Percentiles rank a stretch among this genome's conserved stretches.
Evolutionary conservation across 2,797 vertebrate genomes (phyloP).

Genomic region (Xenentodon cancila): DNA sequence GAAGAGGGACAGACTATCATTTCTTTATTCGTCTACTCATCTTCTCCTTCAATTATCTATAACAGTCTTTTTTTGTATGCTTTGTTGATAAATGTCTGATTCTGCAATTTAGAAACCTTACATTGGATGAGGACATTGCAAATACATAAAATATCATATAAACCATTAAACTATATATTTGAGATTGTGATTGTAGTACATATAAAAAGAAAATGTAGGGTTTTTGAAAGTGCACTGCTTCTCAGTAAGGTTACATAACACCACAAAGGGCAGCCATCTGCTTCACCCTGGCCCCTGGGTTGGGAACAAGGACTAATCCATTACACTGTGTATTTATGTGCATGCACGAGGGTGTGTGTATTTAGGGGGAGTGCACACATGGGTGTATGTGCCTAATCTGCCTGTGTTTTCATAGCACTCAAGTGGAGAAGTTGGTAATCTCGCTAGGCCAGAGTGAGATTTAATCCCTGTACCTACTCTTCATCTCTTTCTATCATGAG

Average conservation of each 20-base stretch:
- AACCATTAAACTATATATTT: background rate
- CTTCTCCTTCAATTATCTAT: background rate
- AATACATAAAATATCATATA: background rate
- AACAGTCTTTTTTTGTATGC: background rate
- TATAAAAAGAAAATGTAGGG: slow-evolving; percentile 1
- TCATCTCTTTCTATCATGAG: slow-evolving; percentile 38
- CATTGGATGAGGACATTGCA: background rate
- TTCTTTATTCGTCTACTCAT: slow-evolving; percentile 10
- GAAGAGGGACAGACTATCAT: slow-evolving; percentile 35
- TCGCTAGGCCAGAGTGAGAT: slow-evolving; percentile 56
- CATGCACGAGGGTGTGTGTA: slow-evolving; percentile 3
- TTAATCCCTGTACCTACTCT: slow-evolving; percentile 66
- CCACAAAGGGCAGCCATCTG: slow-evolving; percentile 78
- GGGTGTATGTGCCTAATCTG: slow-evolving; percentile 55
- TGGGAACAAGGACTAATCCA: slow-evolving; percentile 70
- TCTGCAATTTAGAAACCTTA: background rate
- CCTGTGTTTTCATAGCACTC: slow-evolving; percentile 61
- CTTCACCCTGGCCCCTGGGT: slow-evolving; percentile 58
- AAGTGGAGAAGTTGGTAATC: slow-evolving; percentile 71
- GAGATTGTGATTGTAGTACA: background rate
- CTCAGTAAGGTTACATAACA: slow-evolving; percentile 71
- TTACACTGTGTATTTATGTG: slow-evolving; percentile 50
- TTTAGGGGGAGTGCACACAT: slow-evolving; percentile 20
- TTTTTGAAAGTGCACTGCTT: slow-evolving; percentile 43
- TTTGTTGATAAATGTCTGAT: background rate